phyloP scores from a whole-genome alignment of 2,888 invertebrate species.

The Endotricha flammealis region DNA sequence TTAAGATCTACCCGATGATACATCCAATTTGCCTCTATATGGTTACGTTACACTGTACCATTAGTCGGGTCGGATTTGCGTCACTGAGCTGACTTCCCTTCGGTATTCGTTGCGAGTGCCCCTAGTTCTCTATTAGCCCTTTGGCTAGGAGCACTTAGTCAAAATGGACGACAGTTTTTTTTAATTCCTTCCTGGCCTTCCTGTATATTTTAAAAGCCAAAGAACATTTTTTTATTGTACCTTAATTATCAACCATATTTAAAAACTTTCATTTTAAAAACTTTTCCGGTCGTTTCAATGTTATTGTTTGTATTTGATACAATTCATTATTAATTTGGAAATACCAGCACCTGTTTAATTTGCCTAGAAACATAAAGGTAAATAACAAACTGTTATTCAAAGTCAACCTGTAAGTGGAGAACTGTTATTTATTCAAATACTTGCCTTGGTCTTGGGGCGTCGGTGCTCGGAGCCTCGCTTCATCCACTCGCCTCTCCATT shows the following conservation, averaged over 20 bases:
- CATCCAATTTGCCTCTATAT: too few relatives aligned
- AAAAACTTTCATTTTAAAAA: too few relatives aligned
- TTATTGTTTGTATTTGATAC: too few relatives aligned
- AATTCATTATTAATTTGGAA: too few relatives aligned
- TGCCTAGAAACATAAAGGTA: constrained; percentile 9
- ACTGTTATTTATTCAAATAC: constrained; percentile 17
- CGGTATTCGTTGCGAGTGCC: not conserved
- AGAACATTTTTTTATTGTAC: too few relatives aligned
- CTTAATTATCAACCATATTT: too few relatives aligned
- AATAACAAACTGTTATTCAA: constrained; percentile 2
- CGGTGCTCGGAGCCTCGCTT: constrained; percentile 51
- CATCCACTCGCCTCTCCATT: constrained; percentile 66
- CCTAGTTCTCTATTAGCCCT: not conserved
- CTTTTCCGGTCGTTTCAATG: too few relatives aligned
- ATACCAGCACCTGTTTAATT: too few relatives aligned
- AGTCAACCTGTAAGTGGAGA: not conserved
- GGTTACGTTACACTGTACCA: not conserved
- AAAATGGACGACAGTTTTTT: too few relatives aligned
- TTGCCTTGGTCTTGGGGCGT: constrained; percentile 61
- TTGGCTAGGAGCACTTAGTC: not conserved
- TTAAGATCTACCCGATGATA: too few relatives aligned
- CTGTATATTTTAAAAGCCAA: too few relatives aligned
- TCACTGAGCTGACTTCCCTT: constrained; percentile 4
- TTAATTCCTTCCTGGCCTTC: too few relatives aligned
- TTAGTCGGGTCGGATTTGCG: not conserved